Evolutionary conservation across 1,140 invertebrate genomes (phyloP), one percentile per base, ranked within the genome.

Genomic region (Papilio dardanus): DNA sequence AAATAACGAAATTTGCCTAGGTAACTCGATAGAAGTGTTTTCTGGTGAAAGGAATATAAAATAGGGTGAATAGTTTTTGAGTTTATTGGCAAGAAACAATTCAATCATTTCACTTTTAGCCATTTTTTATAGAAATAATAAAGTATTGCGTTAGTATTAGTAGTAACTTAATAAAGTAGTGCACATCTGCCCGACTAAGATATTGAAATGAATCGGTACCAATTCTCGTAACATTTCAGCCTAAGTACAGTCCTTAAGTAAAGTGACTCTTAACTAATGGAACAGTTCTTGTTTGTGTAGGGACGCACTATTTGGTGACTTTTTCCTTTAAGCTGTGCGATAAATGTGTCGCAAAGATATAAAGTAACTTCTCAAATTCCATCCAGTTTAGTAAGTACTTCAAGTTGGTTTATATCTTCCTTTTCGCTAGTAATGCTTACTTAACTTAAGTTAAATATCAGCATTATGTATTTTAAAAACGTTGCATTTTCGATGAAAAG

Each of bases 231-330:
- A 24, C 8, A 54, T 24, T 54, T 21, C 4, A 54, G 8, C 10
- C 8, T 54, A 54, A 54, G 50, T 54, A 54, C 19, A 54, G 21
- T 54, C 21, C 21, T 54, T 54, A 10, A 7, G 50, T 54, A 24
- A 54, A 54, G 50, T 54, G 50, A 54, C 21, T 54, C 19, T 54
- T 54, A 54, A 54, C 21, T 54, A 54, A 54, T 54, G 50, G 50
- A 54, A 54, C 50, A 54, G 50, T 54, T 54, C 24, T 54, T 54
- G 50, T 24, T 54, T 24, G 50, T 24, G 50, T 54, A 24, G 19
- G 50, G 21, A 54, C 50, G 50, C 50, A 54, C 50, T 54, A 54
- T 54, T 54, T 24, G 50, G 50, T 12, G 50, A 28, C 50, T 24
- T 54, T 54, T 54, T 54, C 50, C 50, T 24, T 28, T 54, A 54